Conservation (phyloP, 2,888 invertebrate genomes). For the Listrodromus nycthemerus region DNA sequence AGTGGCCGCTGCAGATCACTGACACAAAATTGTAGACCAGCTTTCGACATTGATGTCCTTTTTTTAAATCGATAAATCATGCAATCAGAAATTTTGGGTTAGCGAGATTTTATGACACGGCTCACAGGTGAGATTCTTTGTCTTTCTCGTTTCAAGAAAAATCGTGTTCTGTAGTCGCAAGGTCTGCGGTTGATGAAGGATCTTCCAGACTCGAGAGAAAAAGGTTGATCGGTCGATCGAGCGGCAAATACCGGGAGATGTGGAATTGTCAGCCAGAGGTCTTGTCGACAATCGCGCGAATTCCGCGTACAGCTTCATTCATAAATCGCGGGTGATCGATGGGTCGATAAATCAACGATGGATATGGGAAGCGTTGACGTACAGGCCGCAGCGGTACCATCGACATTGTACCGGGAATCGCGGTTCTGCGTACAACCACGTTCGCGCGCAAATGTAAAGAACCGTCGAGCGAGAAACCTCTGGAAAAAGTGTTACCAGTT, state of each 20-base stretch:
- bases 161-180: background rate
- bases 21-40: too few relatives aligned
- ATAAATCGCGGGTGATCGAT: conserved; percentile 64
- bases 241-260: background rate
- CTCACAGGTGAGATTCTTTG: background rate
- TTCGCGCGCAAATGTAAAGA: conserved; percentile 22
- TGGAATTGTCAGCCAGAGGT: conserved; percentile 20
- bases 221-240: background rate
- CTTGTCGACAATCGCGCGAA: conserved; percentile 40
- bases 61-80: too few relatives aligned
- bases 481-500: conserved; percentile 5
- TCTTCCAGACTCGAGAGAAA: background rate
- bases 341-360: conserved; percentile 63
- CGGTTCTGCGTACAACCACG: conserved; percentile 29
- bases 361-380: conserved; percentile 46
- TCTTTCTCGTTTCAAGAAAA: background rate
- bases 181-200: background rate
- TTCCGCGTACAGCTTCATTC: conserved; percentile 63
- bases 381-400: conserved; percentile 15
- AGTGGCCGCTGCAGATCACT: too few relatives aligned
- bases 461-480: background rate
- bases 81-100: too few relatives aligned
- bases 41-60: too few relatives aligned
- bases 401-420: conserved; percentile 36
- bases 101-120: too few relatives aligned